Conservation (phyloP, 2,113 vertebrate genomes). For the Pseudolaguvia tuberculata region DNA sequence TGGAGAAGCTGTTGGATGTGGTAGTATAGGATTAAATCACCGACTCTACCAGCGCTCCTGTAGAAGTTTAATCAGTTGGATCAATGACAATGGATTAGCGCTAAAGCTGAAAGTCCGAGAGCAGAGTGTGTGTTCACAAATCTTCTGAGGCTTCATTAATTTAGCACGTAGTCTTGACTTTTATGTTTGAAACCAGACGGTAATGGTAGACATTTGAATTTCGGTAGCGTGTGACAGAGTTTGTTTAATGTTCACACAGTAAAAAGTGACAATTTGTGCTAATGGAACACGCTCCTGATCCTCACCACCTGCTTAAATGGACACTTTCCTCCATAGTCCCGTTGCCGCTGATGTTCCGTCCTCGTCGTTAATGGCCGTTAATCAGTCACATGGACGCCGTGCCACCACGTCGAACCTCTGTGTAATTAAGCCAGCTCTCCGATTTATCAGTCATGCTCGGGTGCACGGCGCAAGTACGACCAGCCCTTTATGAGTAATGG, state of each 20-base stretch:
- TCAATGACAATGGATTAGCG: conserved; percentile 22
- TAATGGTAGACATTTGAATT: background rate
- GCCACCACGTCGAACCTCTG: conserved; percentile 34
- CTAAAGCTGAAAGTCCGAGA: background rate
- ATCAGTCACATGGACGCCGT: conserved; percentile 39
- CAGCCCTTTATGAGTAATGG: conserved; percentile 65
- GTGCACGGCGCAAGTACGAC: conserved; percentile 57
- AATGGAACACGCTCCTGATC: conserved; percentile 9
- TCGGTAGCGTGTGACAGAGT: background rate
- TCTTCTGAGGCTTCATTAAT: background rate
- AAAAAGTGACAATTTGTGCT: background rate
- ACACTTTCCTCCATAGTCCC: background rate
- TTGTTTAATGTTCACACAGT: background rate
- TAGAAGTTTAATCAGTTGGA: conserved; percentile 12
- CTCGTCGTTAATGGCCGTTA: conserved; percentile 30
- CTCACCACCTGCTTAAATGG: background rate
- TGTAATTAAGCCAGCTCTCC: conserved; percentile 37
- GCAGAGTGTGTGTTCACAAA: background rate
- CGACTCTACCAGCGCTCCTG: background rate
- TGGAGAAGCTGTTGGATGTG: background rate
- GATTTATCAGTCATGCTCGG: conserved; percentile 42
- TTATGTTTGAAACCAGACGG: background rate
- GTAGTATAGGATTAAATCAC: conserved; percentile 1
- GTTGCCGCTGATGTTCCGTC: background rate
- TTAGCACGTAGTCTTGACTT: too few species aligned